Base-by-base conservation (phyloP, 1,140 invertebrate species). In the Macrosteles quadrilineatus region DNA sequence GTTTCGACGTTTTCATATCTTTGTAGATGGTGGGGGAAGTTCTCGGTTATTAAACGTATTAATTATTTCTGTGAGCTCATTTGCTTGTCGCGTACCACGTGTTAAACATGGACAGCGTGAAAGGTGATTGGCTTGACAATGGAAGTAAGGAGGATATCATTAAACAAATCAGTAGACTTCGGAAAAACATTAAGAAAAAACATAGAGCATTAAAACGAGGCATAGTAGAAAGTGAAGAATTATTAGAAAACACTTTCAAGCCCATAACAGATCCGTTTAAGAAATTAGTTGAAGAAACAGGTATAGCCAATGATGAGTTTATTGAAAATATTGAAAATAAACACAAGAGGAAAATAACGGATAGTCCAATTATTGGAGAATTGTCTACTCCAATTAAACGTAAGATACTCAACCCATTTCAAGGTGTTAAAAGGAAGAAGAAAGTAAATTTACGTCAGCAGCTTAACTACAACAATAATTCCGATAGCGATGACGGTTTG, bases 181-280 rank as follows among this genome's bases (percentile, higher is more conserved):
- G n/a, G 29, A 63, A 63, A 31, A 63, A 63, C 6, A 27, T 72
- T 3, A 36, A 66, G 4, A 70, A 70, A 57, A 70, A 72, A 36
- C 47, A 72, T 27, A 66, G 65, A 31, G 36, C 62, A 19, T 43
- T 74, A 30, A 65, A 65, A 31, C 67, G 69, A 32, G 57, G 68
- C 23, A 71, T 29, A 50, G 29, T 68, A 17, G 63, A 36, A 1
- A 43, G 67, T 43, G 14, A 71, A 50, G 27, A 57, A 12, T 69
- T 71, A 57, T 69, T 65, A 43, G 14, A 50, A 67, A 67, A 73
- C 67, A 21, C 3, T 6, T 31, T 63, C 6, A 31, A 25, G 12
- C 59, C 59, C 59, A 63, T 63, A 3, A 31, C 59, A 30, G 59
- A 63, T 0, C 59, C 59, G 4, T 63, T 63, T 6, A 11, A 21